These are phyloP conservation scores for Pseudoips prasinana DNA, from an alignment of 2,888 invertebrate genomes.

Conservation along the genomic window DNA sequence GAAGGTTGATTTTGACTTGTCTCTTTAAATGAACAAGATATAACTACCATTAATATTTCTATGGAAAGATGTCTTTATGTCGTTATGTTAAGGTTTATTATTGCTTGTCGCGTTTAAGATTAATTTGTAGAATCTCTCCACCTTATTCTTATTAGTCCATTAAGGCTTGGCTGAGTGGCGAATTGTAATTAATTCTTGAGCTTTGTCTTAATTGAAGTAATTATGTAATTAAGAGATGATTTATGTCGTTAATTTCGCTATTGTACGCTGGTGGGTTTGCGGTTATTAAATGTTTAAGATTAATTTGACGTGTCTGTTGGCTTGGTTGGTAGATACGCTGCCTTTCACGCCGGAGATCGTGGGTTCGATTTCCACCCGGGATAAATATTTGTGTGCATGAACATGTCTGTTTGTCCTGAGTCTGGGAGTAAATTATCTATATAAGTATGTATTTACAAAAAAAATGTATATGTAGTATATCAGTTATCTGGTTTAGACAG, in stretches of 20 bases:
- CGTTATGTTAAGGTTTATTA: constrained; percentile 15
- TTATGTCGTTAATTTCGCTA: constrained; percentile 24
- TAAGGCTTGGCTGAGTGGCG: constrained; percentile 30
- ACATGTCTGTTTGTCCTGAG: too few species aligned
- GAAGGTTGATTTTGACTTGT: too few species aligned
- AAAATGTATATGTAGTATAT: too few species aligned
- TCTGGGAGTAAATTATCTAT: too few species aligned
- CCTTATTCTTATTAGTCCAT: constrained; percentile 45
- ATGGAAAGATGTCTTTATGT: constrained; percentile 27
- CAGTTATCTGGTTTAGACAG: too few species aligned
- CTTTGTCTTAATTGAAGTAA: constrained; percentile 40
- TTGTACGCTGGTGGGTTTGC: not conserved
- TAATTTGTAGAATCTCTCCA: constrained; percentile 48
- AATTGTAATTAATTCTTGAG: constrained; percentile 40
- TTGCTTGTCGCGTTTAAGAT: constrained; percentile 15
- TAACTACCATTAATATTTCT: constrained; percentile 23
- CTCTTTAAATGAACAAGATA: constrained; percentile 21
- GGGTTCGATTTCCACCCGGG: too few species aligned
- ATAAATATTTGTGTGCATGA: too few species aligned
- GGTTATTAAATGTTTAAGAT: too few species aligned
- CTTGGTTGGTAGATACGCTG: too few species aligned
- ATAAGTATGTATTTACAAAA: too few species aligned
- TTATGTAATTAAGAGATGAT: constrained; percentile 50
- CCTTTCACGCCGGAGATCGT: too few species aligned
- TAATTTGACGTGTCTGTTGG: too few species aligned